Evolutionary conservation across 2,797 vertebrate genomes (phyloP).

Genomic region (Etheostoma nigrum): DNA sequence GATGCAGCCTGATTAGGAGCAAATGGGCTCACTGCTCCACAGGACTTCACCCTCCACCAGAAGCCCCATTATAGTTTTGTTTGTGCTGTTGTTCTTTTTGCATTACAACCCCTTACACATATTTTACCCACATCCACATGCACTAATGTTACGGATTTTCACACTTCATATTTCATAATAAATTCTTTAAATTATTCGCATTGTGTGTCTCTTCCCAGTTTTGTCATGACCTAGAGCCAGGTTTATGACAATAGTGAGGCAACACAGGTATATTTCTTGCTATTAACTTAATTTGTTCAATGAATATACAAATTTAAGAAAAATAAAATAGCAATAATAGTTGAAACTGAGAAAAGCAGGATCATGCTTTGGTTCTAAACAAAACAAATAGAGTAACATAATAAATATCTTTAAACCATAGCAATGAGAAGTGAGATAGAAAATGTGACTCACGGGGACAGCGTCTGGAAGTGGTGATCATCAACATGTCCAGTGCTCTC

Average conservation of each 20-base stretch:
- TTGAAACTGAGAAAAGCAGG: not conserved
- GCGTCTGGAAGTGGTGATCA: conserved; percentile 93
- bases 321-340: not conserved
- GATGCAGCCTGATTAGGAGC: no score
- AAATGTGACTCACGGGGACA: conserved; percentile 89
- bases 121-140: no score
- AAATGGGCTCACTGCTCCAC: no score
- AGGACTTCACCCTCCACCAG: no score
- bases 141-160: no score
- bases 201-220: no score
- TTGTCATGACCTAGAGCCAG: no score
- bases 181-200: no score
- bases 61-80: no score
- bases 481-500: conserved; percentile 93
- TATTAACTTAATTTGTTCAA: not conserved
- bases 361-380: not conserved
- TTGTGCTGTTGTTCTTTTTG: no score
- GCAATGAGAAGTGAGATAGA: not conserved
- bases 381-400: not conserved
- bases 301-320: not conserved
- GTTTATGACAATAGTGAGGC: not conserved
- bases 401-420: not conserved
- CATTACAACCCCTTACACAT: no score
- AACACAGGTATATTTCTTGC: not conserved
- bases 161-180: no score